Evolutionary conservation across 64 coral and sea anemone genomes (phyloP).

Genomic region (Porites australiensis): DNA sequence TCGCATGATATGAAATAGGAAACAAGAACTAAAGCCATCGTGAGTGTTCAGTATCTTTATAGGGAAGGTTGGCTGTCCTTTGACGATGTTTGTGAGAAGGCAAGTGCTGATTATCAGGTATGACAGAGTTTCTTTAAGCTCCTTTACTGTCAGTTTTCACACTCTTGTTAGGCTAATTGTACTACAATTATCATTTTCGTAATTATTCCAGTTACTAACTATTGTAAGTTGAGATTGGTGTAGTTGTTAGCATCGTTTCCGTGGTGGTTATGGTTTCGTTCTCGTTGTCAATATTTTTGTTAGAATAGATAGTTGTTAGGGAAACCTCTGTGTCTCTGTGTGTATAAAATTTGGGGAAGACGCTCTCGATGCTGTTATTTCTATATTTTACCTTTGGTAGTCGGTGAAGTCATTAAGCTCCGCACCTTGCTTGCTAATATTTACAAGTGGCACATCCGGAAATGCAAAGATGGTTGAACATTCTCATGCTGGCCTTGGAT

Average conservation of each 20-base stretch:
- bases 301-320: no score
- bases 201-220: no score
- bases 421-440: background rate
- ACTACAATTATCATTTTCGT: no score
- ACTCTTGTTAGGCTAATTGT: no score
- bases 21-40: no score
- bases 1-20: no score
- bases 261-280: no score
- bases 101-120: conserved; percentile 22
- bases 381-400: background rate
- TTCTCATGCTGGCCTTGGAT: background rate
- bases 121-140: background rate
- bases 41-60: background rate
- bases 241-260: no score
- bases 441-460: conserved; percentile 3
- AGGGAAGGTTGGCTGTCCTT: conserved; percentile 78
- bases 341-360: background rate
- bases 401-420: conserved; percentile 16
- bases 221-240: no score
- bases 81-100: background rate
- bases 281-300: no score
- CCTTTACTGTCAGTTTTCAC: no score
- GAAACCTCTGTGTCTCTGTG: no score
- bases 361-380: background rate
- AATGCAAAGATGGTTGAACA: conserved; percentile 13